These are phyloP conservation scores for Nycticryphes semicollaris DNA, from an alignment of 2,113 vertebrate species.

Conservation along the genomic window DNA sequence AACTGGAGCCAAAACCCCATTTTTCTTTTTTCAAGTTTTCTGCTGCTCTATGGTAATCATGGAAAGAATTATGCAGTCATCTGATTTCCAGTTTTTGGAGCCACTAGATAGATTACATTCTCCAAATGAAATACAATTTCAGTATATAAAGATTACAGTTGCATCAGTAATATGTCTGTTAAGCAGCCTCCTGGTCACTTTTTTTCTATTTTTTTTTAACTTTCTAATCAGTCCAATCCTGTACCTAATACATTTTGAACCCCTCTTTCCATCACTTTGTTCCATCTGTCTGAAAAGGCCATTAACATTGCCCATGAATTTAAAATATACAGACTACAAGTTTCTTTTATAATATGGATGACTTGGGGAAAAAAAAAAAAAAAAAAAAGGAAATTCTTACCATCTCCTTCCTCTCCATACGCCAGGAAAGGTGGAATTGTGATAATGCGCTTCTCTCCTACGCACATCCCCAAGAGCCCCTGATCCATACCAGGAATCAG, in stretches of 20 bases:
- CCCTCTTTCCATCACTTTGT: neutral
- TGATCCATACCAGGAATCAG: constrained; percentile 97
- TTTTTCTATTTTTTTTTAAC: neutral
- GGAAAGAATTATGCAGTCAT: neutral
- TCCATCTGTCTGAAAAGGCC: neutral
- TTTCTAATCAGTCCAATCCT: neutral
- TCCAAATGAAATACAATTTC: neutral
- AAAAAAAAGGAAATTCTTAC: constrained; percentile 65
- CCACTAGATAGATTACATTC: neutral
- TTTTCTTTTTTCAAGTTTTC: neutral
- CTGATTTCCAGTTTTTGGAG: neutral
- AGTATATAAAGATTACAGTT: neutral
- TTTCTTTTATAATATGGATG: neutral
- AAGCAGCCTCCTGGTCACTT: neutral
- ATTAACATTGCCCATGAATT: neutral
- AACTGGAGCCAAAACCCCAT: neutral
- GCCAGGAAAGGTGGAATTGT: constrained; percentile 93
- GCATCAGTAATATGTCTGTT: neutral
- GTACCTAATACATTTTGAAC: neutral
- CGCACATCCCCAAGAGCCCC: constrained; percentile 95
- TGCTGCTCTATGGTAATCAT: neutral
- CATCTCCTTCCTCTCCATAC: constrained; percentile 94
- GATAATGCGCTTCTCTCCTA: constrained; percentile 92
- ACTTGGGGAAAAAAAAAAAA: neutral
- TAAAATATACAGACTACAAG: neutral